Conservation (phyloP, 2,888 invertebrate species). For the Ischnus inquisitorius region DNA sequence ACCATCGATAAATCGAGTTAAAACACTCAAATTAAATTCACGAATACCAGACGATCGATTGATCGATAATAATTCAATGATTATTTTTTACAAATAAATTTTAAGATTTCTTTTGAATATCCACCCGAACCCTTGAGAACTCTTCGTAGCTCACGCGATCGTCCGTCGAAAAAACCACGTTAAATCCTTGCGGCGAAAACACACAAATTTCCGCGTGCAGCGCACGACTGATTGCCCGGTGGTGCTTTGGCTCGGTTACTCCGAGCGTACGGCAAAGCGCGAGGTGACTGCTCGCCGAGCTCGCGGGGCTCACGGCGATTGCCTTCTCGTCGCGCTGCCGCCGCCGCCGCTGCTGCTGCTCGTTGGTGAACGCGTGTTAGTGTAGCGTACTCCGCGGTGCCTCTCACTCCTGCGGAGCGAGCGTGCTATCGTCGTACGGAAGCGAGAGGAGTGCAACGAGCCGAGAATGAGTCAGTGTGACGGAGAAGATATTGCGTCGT, state of each 20-base stretch:
- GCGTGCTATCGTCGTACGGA: constrained; percentile 61
- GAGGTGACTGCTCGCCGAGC: constrained; percentile 66
- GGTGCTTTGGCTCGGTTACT: constrained; percentile 47
- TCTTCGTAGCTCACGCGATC: neutral
- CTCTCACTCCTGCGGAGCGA: constrained; percentile 39
- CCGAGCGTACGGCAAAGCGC: constrained; percentile 68
- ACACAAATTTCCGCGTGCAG: constrained; percentile 22
- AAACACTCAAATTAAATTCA: constrained; percentile 10
- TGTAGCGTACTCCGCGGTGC: constrained; percentile 10
- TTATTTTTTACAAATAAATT: neutral
- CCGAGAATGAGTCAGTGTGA: constrained; percentile 15
- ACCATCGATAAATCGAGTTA: neutral
- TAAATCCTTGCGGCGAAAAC: neutral
- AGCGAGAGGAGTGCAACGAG: constrained; percentile 38
- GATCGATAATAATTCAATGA: neutral
- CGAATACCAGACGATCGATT: neutral
- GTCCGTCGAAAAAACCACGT: neutral
- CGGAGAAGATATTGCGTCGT: constrained; percentile 69
- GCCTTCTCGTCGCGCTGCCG: constrained; percentile 52
- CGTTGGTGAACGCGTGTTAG: constrained; percentile 29
- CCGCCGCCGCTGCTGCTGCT: constrained; percentile 1
- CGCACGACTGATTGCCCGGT: constrained; percentile 2
- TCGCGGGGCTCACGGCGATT: constrained; percentile 55
- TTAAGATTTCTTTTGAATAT: neutral
- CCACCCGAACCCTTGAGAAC: neutral